These are phyloP conservation scores for Anabas testudineus DNA, from an alignment of 2,797 vertebrate genomes.

Conservation along the genomic window DNA sequence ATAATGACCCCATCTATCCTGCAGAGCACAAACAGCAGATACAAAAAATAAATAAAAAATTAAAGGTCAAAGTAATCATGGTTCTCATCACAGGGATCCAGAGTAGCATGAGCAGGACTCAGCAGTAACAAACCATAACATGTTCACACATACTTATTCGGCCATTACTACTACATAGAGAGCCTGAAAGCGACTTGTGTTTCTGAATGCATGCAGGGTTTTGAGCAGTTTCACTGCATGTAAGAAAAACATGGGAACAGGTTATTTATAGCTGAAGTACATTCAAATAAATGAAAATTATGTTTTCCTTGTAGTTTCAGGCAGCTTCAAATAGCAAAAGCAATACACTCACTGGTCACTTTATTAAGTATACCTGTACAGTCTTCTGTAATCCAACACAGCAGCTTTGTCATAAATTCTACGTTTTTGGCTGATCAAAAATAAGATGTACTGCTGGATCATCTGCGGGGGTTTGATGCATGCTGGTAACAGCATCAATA, in stretches of 20 bases:
- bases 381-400: no score
- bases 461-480: no score
- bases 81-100: conserved; percentile 25
- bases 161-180: conserved; percentile 20
- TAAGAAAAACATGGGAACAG: neutral
- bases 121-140: conserved; percentile 21
- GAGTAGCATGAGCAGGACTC: conserved; percentile 5
- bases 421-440: conserved; percentile 29
- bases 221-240: conserved; percentile 3
- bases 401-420: no score
- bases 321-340: neutral
- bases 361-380: no score
- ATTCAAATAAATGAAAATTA: conserved; percentile 10
- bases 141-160: conserved; percentile 36
- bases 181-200: neutral
- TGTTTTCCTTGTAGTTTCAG: conserved; percentile 1
- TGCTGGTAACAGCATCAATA: no score
- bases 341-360: neutral
- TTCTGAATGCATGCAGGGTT: neutral
- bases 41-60: conserved; percentile 26
- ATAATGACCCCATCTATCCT: conserved; percentile 36
- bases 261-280: conserved; percentile 14
- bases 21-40: conserved; percentile 25
- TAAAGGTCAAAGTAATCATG: conserved; percentile 57
- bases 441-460: no score